Percentiles rank a stretch among this genome's conserved stretches.
Conservation (phyloP, 2,113 vertebrate species). For the Tupaia tana region DNA sequence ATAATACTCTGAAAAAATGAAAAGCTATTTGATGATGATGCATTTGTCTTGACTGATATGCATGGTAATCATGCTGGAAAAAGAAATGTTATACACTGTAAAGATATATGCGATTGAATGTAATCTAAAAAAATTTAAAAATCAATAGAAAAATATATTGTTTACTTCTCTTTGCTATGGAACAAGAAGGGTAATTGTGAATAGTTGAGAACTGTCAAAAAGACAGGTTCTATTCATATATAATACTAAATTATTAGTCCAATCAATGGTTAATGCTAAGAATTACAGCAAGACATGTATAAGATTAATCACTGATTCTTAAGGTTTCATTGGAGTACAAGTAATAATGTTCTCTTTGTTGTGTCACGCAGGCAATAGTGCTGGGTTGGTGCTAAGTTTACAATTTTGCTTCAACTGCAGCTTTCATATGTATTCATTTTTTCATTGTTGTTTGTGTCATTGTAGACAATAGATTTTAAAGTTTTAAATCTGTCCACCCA, state of each 20-base stretch:
- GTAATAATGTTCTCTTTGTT: neutral
- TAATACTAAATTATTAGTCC: neutral
- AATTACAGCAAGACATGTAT: neutral
- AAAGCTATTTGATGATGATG: no score
- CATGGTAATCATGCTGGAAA: no score
- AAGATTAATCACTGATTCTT: neutral
- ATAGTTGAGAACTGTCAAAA: neutral
- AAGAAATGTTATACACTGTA: no score
- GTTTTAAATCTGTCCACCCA: conserved; percentile 8
- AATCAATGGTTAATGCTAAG: neutral
- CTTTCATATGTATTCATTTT: neutral
- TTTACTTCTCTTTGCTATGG: neutral
- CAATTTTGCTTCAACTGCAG: neutral
- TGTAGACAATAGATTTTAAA: neutral
- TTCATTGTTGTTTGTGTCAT: neutral
- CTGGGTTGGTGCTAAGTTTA: neutral
- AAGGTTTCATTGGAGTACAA: neutral
- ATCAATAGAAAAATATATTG: neutral
- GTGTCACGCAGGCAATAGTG: neutral
- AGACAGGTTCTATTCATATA: neutral
- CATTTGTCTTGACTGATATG: no score
- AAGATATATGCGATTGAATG: no score
- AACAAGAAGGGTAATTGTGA: neutral
- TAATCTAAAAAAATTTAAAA: no score
- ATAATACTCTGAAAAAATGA: no score